A percentile compares a stretch with the other conserved stretches of the same genome.
phyloP scores from a whole-genome alignment of 2,888 invertebrate genomes.

The Hydropsyche betteni region DNA sequence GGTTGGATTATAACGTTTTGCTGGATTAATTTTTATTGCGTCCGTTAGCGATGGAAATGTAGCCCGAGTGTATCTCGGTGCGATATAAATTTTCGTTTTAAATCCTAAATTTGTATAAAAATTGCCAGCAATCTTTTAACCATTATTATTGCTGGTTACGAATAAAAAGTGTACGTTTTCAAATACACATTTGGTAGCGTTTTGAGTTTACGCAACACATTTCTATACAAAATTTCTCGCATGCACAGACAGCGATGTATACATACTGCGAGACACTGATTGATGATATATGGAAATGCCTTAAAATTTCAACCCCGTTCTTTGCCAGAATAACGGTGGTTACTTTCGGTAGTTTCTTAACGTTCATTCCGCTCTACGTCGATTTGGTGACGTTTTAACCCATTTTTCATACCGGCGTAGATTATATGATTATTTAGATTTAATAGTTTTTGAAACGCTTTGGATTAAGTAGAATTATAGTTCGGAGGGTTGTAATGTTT shows the following conservation, averaged over 20 bases:
- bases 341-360: constrained; percentile 1
- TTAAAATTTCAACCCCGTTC: constrained; percentile 31
- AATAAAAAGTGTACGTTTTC: constrained; percentile 26
- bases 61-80: neutral
- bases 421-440: constrained; percentile 5
- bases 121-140: constrained; percentile 29
- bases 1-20: too few species aligned
- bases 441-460: too few species aligned
- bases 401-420: constrained; percentile 7
- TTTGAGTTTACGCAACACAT: constrained; percentile 20
- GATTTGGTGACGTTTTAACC: constrained; percentile 7
- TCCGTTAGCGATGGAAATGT: too few species aligned
- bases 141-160: constrained; percentile 11
- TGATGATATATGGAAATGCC: constrained; percentile 39
- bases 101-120: constrained; percentile 23
- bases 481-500: too few species aligned
- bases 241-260: constrained; percentile 10
- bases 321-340: neutral
- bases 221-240: constrained; percentile 4
- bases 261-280: constrained; percentile 25
- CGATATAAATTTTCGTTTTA: constrained; percentile 14
- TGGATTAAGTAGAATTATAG: too few species aligned
- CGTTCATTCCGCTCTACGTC: neutral
- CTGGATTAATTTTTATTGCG: too few species aligned
- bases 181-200: constrained; percentile 22